phyloP scores from a whole-genome alignment of 1,140 invertebrate genomes.

The Apis dorsata region DNA sequence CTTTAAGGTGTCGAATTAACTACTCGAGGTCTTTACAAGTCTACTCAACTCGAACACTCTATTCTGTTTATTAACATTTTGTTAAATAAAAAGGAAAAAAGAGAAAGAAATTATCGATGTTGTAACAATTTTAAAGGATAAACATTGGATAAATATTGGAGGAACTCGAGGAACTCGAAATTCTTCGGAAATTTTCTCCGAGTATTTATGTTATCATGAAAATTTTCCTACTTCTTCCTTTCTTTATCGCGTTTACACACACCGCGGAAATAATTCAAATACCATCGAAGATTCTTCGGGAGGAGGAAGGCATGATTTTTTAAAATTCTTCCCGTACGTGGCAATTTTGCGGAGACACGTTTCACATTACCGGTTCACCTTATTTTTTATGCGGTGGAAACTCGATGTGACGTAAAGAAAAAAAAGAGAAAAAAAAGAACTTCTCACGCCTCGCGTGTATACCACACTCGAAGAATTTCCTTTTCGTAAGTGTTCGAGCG shows the following conservation, averaged over 20 bases:
- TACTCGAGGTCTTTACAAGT: not conserved
- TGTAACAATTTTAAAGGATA: not conserved
- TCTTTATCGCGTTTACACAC: not conserved
- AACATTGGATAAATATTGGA: no score
- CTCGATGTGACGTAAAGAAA: conserved; percentile 27
- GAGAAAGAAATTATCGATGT: not conserved
- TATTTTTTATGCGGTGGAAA: conserved; percentile 43
- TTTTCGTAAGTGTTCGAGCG: conserved; percentile 32
- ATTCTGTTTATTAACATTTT: no score
- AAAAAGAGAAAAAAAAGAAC: not conserved
- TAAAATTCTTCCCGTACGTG: not conserved
- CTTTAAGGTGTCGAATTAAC: not conserved
- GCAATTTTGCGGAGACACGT: conserved; percentile 4
- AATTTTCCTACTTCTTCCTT: not conserved
- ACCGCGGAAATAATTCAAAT: not conserved
- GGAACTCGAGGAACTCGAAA: not conserved
- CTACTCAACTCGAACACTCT: no score
- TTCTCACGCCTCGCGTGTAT: conserved; percentile 46
- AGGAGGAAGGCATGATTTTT: not conserved
- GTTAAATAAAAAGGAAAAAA: no score
- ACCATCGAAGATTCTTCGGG: not conserved
- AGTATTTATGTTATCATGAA: no score
- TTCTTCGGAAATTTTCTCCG: not conserved
- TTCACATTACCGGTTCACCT: conserved; percentile 34
- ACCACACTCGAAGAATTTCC: conserved; percentile 38